Base-by-base conservation (phyloP, 2,797 vertebrate genomes). In the Acanthopagrus latus region DNA sequence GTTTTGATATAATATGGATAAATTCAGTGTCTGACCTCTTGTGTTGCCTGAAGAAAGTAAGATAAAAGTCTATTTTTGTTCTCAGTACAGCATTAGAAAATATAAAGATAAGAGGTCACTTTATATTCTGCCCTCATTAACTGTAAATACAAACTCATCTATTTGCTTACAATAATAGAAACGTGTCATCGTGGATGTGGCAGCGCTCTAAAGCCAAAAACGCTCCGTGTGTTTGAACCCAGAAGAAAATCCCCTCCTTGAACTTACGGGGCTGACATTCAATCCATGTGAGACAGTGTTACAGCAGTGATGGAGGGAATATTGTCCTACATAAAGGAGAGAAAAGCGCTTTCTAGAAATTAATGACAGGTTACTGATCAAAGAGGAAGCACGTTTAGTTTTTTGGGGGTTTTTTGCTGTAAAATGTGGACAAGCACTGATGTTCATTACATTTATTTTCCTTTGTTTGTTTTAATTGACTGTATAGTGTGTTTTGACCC, bases 351-450 rank as follows among this genome's bases (percentile, higher is more conserved):
- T 57, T 76, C 41, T 68, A 7, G 17, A 47, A 51, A 43, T 29
- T 0, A 60, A 48, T 9, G 41, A 17, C 29, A 78, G 6, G 6
- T 50, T 52, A 80, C 29, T 1, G 50, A 68, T 81, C 43, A 66
- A 81, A 87, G 58, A 72, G 43, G 58, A 74, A 80, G 80, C 75
- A 84, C 25, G 43, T 66, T 20, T 64, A 33, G 3, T 60, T 41
- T 43, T 64, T 62, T 71, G n/a, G n/a, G n/a, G n/a, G n/a, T 69
- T 78, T 74, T 67, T 67, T 84, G 84, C 82, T 92, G 86, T 89
- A 91, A 88, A 86, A 84, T 77, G 64, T 82, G 72, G 60, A 84
- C 46, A 73, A 83, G 87, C 88, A 90, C 90, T 91, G 86, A 84
- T 85, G 55, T 80, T 77, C 46, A 64, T 75, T 80, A 17, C 70